Evolutionary conservation across 2,888 invertebrate genomes (phyloP), one percentile per base, ranked within the genome.

Genomic region (Athetis lepigone): DNA sequence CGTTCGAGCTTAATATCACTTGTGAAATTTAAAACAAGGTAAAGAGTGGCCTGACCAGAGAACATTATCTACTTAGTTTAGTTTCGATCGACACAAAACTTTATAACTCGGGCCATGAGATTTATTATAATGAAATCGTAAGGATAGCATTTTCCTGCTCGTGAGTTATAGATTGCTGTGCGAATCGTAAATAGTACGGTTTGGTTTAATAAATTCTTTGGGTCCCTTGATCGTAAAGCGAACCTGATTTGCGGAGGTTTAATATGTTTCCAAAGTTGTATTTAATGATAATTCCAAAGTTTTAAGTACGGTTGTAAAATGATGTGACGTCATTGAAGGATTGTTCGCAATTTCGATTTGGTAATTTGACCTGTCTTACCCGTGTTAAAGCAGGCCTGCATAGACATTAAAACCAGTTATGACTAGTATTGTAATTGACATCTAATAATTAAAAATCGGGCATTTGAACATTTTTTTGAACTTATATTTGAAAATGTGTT

Each of bases 81-180:
- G 89, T 88, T 87, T 86, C 87, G 86, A 90, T 90, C 88, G 88
- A 86, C 82, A 86, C 85, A 85, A 85, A 91, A 92, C 88, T 92
- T 92, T 92, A 92, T 88, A 92, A 90, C 89, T 90, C 81, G 54
- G 78, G 73, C 78, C 63, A 72, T 75, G 78, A 88, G 90, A 93
- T 93, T 92, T 93, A 93, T 93, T 87, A 86, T 89, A 91, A 90
- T 91, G 90, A 92, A 92, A 91, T 89, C 86, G 88, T 87, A 88
- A 85, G 88, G 88, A 90, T 89, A 90, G 85, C 84, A 85, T 90
- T 90, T 89, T 87, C 86, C 83, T 88, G 86, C 86, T 88, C 88
- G 90, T 89, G 88, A 90, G 87, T 87, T 84, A 86, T 84, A 85
- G 82, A 86, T 82, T 83, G 79, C 76, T 80, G 83, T 84, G 81